These are phyloP conservation scores for Sapajus apella DNA, from an alignment of 2,113 vertebrate genomes.

Conservation along the genomic window DNA sequence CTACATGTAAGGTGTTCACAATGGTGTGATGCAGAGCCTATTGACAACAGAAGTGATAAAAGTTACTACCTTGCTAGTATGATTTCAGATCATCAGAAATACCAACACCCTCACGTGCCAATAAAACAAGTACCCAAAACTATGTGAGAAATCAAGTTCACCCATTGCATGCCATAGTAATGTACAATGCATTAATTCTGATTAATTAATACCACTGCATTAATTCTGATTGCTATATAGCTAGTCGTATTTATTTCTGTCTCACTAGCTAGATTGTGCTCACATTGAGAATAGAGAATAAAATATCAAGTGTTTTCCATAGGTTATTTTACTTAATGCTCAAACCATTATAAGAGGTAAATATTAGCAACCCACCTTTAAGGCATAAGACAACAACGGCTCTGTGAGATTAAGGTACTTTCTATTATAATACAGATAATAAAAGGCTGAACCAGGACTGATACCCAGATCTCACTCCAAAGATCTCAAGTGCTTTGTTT, in stretches of 20 bases:
- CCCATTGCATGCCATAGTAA: not conserved
- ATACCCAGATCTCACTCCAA: not conserved
- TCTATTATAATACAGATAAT: not conserved
- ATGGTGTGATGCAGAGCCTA: not conserved
- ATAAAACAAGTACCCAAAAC: not conserved
- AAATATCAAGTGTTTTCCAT: not conserved
- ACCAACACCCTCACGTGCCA: not conserved
- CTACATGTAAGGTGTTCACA: not conserved
- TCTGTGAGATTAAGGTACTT: not conserved
- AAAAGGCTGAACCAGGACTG: not conserved
- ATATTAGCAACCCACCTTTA: not conserved
- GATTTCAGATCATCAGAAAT: not conserved
- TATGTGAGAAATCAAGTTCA: not conserved
- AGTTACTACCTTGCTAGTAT: not conserved
- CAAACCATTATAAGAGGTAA: not conserved
- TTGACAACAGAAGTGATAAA: not conserved
- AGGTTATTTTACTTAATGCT: slow-evolving; percentile 29
- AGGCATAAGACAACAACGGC: not conserved
- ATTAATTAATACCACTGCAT: not conserved
- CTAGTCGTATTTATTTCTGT: not conserved
- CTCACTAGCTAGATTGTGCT: not conserved
- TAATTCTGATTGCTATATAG: not conserved
- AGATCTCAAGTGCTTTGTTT: not conserved
- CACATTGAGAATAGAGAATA: not conserved
- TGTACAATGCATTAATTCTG: not conserved